Percentiles rank a stretch among this genome's conserved stretches.
phyloP scores from a whole-genome alignment of 2,888 invertebrate species.

The Perdita meconis region DNA sequence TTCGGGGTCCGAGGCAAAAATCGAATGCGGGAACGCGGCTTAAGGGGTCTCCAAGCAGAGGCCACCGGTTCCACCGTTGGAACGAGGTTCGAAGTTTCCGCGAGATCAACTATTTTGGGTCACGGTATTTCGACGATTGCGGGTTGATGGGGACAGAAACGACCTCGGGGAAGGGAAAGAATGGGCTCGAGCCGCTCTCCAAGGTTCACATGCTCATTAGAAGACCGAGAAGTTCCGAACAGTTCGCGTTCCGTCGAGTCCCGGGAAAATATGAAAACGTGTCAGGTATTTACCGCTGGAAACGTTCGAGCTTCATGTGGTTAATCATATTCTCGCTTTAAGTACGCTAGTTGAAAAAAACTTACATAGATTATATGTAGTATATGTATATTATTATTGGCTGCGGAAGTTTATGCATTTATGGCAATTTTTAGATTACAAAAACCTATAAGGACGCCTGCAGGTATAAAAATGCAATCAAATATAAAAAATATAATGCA shows the following conservation, averaged over 20 bases:
- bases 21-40: not conserved
- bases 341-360: too few species aligned
- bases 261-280: constrained; percentile 8
- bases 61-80: constrained; percentile 13
- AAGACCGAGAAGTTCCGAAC: constrained; percentile 32
- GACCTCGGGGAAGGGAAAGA: constrained; percentile 13
- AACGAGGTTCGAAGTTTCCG: constrained; percentile 31
- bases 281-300: constrained; percentile 15
- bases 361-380: too few species aligned
- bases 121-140: constrained; percentile 48
- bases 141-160: constrained; percentile 20
- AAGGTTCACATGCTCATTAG: constrained; percentile 44
- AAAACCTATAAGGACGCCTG: too few species aligned
- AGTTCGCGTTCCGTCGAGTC: not conserved
- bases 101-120: constrained; percentile 39
- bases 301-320: too few species aligned
- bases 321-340: too few species aligned
- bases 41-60: not conserved
- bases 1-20: too few species aligned
- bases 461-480: too few species aligned
- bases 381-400: too few species aligned
- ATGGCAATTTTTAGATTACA: too few species aligned
- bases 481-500: too few species aligned
- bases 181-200: constrained; percentile 13
- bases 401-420: too few species aligned